Conservation (phyloP, 2,888 invertebrate species). For the Chaetogeoica ovagalla region DNA sequence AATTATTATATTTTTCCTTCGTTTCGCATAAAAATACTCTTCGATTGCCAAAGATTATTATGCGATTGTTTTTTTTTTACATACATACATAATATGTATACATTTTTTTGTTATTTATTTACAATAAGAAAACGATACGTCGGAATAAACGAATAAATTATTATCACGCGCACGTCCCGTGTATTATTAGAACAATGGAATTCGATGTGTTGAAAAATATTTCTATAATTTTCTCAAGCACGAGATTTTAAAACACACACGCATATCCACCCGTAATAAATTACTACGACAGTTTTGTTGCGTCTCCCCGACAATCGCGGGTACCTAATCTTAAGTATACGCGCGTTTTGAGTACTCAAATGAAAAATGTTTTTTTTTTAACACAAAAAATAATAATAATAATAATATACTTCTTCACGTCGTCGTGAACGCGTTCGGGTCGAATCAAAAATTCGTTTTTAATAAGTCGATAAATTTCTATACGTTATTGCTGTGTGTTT, state of each 20-base stretch:
- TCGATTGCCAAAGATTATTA: too few relatives aligned
- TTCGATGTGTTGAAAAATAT: background rate
- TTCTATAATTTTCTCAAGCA: constrained; percentile 20
- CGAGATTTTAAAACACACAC: background rate
- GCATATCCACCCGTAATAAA: background rate
- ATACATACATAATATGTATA: too few relatives aligned
- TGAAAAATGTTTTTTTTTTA: constrained; percentile 41
- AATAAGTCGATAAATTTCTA: constrained; percentile 50
- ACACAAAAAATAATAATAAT: constrained; percentile 13
- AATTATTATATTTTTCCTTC: too few relatives aligned
- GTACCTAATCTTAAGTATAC: constrained; percentile 24
- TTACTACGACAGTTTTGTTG: constrained; percentile 15
- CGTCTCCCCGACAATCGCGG: background rate
- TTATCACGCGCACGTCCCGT: too few relatives aligned
- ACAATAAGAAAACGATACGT: too few relatives aligned
- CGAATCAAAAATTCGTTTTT: constrained; percentile 50
- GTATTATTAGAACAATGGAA: too few relatives aligned
- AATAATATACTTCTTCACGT: background rate
- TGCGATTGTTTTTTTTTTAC: too few relatives aligned
- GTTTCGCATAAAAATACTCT: too few relatives aligned
- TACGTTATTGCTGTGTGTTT: constrained; percentile 32
- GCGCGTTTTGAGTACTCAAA: background rate
- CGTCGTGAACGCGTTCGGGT: background rate
- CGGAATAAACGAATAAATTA: too few relatives aligned
- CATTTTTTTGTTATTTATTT: too few relatives aligned